Evolutionary conservation across 2,888 invertebrate species (phyloP), one percentile per base, ranked within the genome.

Genomic region (Agriotes lineatus): DNA sequence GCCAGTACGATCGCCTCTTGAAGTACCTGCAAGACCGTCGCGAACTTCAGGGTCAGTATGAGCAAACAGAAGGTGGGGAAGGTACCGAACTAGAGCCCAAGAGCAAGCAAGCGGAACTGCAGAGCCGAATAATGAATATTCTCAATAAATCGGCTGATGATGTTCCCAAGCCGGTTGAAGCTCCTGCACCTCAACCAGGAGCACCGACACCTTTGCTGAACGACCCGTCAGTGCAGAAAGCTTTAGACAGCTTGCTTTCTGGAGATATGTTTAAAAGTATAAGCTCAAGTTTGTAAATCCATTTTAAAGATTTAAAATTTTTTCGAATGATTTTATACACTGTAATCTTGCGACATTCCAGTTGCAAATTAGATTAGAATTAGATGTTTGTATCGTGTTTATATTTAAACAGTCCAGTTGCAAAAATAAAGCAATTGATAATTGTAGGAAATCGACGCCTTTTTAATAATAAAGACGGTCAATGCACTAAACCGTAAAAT

Each of bases 1-100:
- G 90, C 14, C 94, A 95, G 81, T 95, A 94, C 74, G 94, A 95
- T 76, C 90, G 91, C 72, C 86, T 95, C 9, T 88, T 95, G 57
- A 85, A 87, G 61, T 93, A 93, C 81, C 83, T 94, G 30, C 88
- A 93, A 85, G 91, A 93, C 74, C 89, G 91, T 68, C 88, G 91
- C 33, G 91, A 93, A 74, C 85, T 91, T 48, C 94, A 94, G 84
- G 86, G 91, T 0, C 92, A 93, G 81, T 85, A 90, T 50, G 95
- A 95, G 82, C 82, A 93, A 12, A 91, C 92, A 0, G 93, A 93
- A 78, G 89, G 90, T 0, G 89, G 89, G 0, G 83, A 88, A 30
- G 85, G 86, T 52, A 74, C 85, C 0, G 80, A 85, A 3, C 80
- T 82, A 20, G 82, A 85, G n/a, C 74, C 81, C 18, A 85, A 78